phyloP scores from a whole-genome alignment of 2,797 vertebrate genomes.

The Sarcoramphus papa region DNA sequence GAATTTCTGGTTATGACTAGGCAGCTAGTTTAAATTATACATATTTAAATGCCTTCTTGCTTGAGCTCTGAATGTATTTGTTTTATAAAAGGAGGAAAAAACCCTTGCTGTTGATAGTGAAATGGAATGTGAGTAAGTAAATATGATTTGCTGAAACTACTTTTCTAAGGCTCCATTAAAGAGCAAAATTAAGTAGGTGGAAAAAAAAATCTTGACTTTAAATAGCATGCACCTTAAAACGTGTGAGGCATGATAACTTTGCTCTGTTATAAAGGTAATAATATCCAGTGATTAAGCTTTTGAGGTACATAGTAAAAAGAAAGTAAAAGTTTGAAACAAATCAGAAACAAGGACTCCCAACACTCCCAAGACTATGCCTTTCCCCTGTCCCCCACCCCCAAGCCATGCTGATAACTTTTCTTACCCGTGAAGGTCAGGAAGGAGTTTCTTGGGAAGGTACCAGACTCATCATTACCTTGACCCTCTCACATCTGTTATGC shows the following conservation, averaged over 20 bases:
- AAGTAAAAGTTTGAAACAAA: not conserved
- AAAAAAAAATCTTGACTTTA: not conserved
- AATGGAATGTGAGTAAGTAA: not conserved
- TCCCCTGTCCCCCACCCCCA: fast-evolving
- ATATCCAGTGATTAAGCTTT: not conserved
- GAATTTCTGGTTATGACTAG: not conserved
- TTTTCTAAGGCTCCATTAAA: not conserved
- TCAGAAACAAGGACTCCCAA: not conserved
- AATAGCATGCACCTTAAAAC: not conserved
- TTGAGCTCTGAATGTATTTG: not conserved
- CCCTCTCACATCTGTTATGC: not conserved
- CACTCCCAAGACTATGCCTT: not conserved
- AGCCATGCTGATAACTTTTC: not conserved
- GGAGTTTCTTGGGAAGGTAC: not conserved
- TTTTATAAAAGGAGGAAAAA: not conserved
- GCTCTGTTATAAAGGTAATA: not conserved
- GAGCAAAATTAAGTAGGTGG: not conserved
- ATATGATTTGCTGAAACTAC: not conserved
- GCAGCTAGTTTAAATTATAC: not conserved
- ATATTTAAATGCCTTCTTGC: not conserved
- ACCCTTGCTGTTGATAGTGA: not conserved
- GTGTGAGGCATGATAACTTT: not conserved
- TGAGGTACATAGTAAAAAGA: not conserved
- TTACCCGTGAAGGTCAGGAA: not conserved
- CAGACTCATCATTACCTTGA: not conserved